Base-by-base conservation (phyloP, 2,797 vertebrate genomes). In the Periparus ater region DNA sequence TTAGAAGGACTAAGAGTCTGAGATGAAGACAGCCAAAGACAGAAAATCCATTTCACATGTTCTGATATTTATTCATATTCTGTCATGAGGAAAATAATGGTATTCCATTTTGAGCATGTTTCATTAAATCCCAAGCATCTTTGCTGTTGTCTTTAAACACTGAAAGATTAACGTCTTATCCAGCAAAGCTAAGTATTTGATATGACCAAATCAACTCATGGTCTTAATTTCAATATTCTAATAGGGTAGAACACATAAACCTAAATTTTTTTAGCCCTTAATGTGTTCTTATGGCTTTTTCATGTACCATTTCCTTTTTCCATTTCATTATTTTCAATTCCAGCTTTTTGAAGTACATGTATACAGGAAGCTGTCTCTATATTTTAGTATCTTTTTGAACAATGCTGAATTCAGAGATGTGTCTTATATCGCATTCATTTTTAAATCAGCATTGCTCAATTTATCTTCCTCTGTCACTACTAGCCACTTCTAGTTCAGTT, bases 291-390 rank as follows among this genome's bases (percentile, higher is more conserved):
- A 30, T 5, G 22, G 5, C 3, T 62, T 82, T 87, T 66, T 82
- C 38, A 78, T 20, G 7, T 6, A 44, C 13, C 17, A 26, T 79
- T 91, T 76, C 10, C 8, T 57, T n/a, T 79, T 86, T 36, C 12
- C 38, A n/a, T 66, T 86, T 54, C 10, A 54, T 88, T 80, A 12
- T 60, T 80, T 92, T 86, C 16, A 70, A 29, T 51, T 63, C n/a
- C 17, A 81, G 25, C 4, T 77, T 90, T 88, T 77, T 80, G 55
- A 86, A 93, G 30, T 34, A 55, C 10, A 4, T 21, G 8, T 14
- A 71, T 48, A 34, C 2, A 7, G 40, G 40, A 78, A 72, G 12
- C 45, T 6, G 5, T 42, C 17, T 66, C 29, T 0, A 0, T 23
- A 36, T 18, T 83, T 71, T 54, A 68, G 13, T 42, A 51, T 32